phyloP scores from a whole-genome alignment of 2,888 invertebrate genomes.

The Leucoma salicis region DNA sequence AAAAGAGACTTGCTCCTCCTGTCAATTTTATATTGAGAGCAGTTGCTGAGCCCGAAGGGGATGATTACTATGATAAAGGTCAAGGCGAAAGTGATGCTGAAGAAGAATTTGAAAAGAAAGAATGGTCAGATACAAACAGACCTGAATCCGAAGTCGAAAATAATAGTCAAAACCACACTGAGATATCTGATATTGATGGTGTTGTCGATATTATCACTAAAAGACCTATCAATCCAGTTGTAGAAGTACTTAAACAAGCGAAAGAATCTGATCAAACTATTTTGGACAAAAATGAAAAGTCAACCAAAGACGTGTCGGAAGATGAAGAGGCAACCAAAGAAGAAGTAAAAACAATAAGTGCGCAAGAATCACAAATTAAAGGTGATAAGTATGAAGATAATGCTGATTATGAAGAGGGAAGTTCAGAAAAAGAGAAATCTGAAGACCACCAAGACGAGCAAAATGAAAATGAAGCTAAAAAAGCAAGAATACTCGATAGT shows the following conservation, averaged over 20 bases:
- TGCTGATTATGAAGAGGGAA: slow-evolving; percentile 47
- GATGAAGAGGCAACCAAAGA: not conserved
- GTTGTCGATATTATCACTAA: slow-evolving; percentile 60
- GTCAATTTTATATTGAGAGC: slow-evolving; percentile 59
- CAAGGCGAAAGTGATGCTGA: slow-evolving; percentile 58
- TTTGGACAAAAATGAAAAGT: slow-evolving; percentile 3
- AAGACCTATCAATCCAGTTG: slow-evolving; percentile 31
- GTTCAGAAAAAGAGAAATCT: slow-evolving; percentile 41
- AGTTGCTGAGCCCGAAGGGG: slow-evolving; percentile 56
- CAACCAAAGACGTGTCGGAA: not conserved
- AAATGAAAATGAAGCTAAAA: slow-evolving; percentile 60
- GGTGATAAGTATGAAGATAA: slow-evolving; percentile 7
- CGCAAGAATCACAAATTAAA: not conserved
- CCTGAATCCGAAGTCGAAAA: slow-evolving; percentile 28
- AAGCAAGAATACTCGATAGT: slow-evolving; percentile 57
- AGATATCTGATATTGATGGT: slow-evolving; percentile 63
- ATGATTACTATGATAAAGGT: slow-evolving; percentile 61
- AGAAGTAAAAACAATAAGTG: not conserved
- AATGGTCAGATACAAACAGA: slow-evolving; percentile 63
- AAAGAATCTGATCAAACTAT: slow-evolving; percentile 3
- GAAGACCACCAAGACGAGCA: slow-evolving; percentile 40
- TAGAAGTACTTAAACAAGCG: slow-evolving; percentile 32
- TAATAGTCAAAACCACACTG: slow-evolving; percentile 34
- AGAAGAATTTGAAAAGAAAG: slow-evolving; percentile 68
- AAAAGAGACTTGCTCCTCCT: slow-evolving; percentile 66